Evolutionary conservation across 1,140 invertebrate genomes (phyloP).

Genomic region (Zaprionus taronus): DNA sequence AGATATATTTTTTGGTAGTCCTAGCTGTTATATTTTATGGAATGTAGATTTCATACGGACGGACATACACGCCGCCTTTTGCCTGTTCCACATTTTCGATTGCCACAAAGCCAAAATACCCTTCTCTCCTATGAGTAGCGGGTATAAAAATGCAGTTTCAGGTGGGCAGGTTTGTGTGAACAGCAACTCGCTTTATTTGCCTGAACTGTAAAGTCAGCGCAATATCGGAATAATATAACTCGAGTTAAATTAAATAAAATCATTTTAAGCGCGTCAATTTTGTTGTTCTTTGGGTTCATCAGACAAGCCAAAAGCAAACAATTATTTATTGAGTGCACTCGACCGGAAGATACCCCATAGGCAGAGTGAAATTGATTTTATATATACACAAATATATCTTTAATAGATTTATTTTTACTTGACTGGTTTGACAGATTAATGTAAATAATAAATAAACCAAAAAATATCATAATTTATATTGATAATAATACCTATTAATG

Average conservation of each 20-base stretch:
- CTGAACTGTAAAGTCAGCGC: slow-evolving; percentile 21
- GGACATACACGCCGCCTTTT: too few species aligned
- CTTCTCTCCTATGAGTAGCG: too few species aligned
- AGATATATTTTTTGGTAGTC: too few species aligned
- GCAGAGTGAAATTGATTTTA: not conserved
- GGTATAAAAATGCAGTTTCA: slow-evolving; percentile 2
- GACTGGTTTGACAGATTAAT: not conserved
- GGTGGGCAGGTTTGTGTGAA: not conserved
- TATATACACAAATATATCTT: not conserved
- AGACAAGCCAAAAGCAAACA: not conserved
- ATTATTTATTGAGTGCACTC: not conserved
- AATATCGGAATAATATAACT: slow-evolving; percentile 6
- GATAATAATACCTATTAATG: not conserved
- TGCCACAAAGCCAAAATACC: too few species aligned
- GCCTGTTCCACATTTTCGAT: too few species aligned
- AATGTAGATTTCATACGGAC: too few species aligned
- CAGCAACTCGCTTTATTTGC: slow-evolving; percentile 13
- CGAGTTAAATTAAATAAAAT: slow-evolving; percentile 15
- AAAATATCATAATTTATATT: not conserved
- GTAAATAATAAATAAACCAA: not conserved
- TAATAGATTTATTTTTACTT: not conserved
- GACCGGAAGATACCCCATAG: not conserved
- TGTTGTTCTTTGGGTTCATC: not conserved
- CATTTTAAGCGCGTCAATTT: not conserved
- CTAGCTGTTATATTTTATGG: too few species aligned